These are phyloP conservation scores for Sycophila sp. DNA, from an alignment of 1,140 invertebrate species.

Conservation along the genomic window DNA sequence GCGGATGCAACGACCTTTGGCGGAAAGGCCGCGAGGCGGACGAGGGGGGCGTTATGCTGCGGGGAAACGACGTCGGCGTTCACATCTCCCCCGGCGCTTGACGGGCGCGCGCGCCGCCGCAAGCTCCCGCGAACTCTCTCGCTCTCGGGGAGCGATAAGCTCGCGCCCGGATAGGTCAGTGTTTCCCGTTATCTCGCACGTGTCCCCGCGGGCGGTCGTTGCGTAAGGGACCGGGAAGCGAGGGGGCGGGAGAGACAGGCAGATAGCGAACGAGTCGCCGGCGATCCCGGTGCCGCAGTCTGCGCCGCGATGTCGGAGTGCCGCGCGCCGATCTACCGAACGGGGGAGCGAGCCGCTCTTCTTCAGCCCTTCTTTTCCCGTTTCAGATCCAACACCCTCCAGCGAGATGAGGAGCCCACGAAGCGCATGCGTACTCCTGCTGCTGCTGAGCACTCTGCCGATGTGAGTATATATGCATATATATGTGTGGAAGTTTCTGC, in stretches of 20 bases:
- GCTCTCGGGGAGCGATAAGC: background rate
- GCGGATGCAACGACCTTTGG: background rate
- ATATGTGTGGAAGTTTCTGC: background rate
- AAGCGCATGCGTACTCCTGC: conserved; percentile 37
- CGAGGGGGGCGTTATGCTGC: background rate
- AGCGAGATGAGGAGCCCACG: conserved; percentile 43
- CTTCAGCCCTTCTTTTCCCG: background rate
- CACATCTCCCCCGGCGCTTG: background rate
- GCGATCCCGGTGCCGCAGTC: background rate
- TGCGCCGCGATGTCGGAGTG: background rate
- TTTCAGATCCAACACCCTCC: no score
- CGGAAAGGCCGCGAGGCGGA: background rate
- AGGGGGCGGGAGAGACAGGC: conserved; percentile 3
- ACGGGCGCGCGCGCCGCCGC: background rate
- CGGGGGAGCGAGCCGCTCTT: background rate
- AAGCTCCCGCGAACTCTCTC: background rate
- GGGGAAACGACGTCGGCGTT: background rate
- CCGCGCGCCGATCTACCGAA: background rate
- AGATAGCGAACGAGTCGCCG: no score
- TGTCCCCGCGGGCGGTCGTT: background rate
- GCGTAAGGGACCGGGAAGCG: background rate
- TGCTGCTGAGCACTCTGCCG: conserved; percentile 28
- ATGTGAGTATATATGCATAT: conserved; percentile 43
- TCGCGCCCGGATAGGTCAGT: conserved; percentile 16
- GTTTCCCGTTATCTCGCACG: background rate